A percentile compares a stretch with the other conserved stretches of the same genome.
These are phyloP conservation scores for Ophion ellenae DNA, from an alignment of 2,888 invertebrate genomes.

Conservation along the genomic window DNA sequence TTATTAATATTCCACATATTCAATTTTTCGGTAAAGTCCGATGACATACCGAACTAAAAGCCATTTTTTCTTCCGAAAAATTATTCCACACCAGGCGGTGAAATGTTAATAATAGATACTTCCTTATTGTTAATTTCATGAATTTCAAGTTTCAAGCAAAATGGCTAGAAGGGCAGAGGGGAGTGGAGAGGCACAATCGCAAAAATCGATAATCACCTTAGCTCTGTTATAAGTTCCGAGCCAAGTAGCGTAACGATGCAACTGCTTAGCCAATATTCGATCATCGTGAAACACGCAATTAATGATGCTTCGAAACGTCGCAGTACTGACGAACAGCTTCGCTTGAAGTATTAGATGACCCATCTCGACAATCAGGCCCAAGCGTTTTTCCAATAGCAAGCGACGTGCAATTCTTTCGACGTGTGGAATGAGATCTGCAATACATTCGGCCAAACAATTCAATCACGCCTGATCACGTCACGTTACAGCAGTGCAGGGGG, in stretches of 20 bases:
- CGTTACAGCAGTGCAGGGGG: background rate
- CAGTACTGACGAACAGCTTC: constrained; percentile 65
- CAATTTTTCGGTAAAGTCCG: too few relatives aligned
- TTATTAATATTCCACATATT: too few relatives aligned
- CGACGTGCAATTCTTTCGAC: constrained; percentile 70
- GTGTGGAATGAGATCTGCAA: constrained; percentile 71
- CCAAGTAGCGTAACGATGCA: constrained; percentile 72
- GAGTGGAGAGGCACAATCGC: background rate
- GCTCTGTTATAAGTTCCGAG: constrained; percentile 73
- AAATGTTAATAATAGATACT: too few relatives aligned
- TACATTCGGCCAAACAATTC: background rate
- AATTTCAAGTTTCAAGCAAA: background rate
- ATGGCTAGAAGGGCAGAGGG: background rate
- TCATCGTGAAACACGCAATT: constrained; percentile 69
- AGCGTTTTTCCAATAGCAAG: constrained; percentile 61
- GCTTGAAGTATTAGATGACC: constrained; percentile 67
- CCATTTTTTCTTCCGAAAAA: too few relatives aligned
- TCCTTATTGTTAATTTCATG: background rate
- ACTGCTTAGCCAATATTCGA: constrained; percentile 69
- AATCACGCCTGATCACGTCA: background rate
- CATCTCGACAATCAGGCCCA: constrained; percentile 65
- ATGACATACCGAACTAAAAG: too few relatives aligned
- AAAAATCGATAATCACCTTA: constrained; percentile 67
- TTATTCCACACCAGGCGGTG: too few relatives aligned
- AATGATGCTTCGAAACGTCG: constrained; percentile 71